Evolutionary conservation across 2,888 invertebrate species (phyloP).

Genomic region (Drosophila paranaensis): DNA sequence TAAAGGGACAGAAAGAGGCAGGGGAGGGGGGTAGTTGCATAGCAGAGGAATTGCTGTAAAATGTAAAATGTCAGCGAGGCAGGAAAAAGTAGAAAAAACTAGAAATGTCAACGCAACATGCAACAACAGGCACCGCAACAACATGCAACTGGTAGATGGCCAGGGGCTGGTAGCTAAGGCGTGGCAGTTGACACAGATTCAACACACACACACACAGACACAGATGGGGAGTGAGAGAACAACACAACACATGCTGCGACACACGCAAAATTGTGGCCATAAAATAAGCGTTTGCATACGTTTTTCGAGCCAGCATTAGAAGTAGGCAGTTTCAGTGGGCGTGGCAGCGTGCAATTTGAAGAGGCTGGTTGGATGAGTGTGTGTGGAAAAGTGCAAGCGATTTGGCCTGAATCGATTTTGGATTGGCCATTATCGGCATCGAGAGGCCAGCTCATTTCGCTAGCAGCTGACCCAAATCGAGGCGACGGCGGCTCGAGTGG

Average conservation of each 20-base stretch:
- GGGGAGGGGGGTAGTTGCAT: neutral
- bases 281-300: conserved; percentile 68
- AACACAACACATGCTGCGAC: conserved; percentile 15
- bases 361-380: conserved; percentile 56
- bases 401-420: conserved; percentile 74
- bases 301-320: conserved; percentile 63
- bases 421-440: conserved; percentile 67
- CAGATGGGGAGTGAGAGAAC: neutral
- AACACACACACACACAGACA: conserved; percentile 27
- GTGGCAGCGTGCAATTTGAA: conserved; percentile 30
- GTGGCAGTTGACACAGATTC: conserved; percentile 72
- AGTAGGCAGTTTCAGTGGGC: conserved; percentile 24
- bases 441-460: conserved; percentile 22
- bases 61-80: conserved; percentile 61
- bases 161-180: conserved; percentile 20
- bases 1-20: neutral
- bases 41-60: conserved; percentile 51
- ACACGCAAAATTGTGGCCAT: conserved; percentile 66
- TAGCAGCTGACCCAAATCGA: conserved; percentile 36
- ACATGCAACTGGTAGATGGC: conserved; percentile 68
- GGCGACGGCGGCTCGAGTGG: conserved; percentile 20
- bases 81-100: conserved; percentile 41
- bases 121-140: conserved; percentile 66
- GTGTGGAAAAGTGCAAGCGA: conserved; percentile 58
- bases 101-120: conserved; percentile 61